Percentiles rank a stretch among this genome's conserved stretches.
phyloP scores from a whole-genome alignment of 2,888 invertebrate species.

The Cylindroiulus punctatus region DNA sequence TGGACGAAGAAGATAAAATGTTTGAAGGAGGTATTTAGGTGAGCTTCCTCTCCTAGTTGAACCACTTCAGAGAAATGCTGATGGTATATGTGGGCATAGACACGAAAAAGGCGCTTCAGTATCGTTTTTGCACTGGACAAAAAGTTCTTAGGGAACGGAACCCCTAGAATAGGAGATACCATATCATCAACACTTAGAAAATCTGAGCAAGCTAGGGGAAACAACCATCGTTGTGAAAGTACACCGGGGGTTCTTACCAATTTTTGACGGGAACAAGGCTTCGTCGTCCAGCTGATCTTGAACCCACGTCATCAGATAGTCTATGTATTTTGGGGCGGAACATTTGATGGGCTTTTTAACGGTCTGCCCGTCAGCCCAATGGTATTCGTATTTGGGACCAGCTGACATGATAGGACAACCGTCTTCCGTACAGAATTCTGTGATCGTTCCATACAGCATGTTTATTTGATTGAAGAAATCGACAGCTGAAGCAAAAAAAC shows the following conservation, averaged over 20 bases:
- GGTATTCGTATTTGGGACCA: constrained; percentile 99
- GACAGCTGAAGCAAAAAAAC: constrained; percentile 80
- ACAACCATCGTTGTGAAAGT: neutral
- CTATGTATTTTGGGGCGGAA: constrained; percentile 98
- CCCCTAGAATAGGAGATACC: constrained; percentile 73
- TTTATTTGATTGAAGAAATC: constrained; percentile 99
- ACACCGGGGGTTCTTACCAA: constrained; percentile 71
- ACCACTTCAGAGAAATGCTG: constrained; percentile 99
- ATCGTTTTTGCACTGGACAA: constrained; percentile 97
- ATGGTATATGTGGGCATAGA: constrained; percentile 99
- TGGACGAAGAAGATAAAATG: constrained; percentile 99
- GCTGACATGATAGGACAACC: constrained; percentile 99
- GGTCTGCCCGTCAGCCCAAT: constrained; percentile 99
- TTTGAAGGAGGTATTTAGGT: constrained; percentile 99
- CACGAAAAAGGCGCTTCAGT: constrained; percentile 95
- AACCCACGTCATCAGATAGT: constrained; percentile 99
- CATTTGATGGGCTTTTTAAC: constrained; percentile 99
- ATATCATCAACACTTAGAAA: neutral
- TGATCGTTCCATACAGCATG: constrained; percentile 99
- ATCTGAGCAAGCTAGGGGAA: too few species aligned
- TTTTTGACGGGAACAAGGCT: constrained; percentile 97
- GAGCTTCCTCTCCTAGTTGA: constrained; percentile 97
- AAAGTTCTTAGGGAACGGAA: constrained; percentile 98
- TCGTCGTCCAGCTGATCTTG: constrained; percentile 99
- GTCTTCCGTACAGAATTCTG: constrained; percentile 99